Evolutionary conservation across 1,140 invertebrate species (phyloP), one percentile per base, ranked within the genome.

Genomic region (Saccostrea cuccullata): DNA sequence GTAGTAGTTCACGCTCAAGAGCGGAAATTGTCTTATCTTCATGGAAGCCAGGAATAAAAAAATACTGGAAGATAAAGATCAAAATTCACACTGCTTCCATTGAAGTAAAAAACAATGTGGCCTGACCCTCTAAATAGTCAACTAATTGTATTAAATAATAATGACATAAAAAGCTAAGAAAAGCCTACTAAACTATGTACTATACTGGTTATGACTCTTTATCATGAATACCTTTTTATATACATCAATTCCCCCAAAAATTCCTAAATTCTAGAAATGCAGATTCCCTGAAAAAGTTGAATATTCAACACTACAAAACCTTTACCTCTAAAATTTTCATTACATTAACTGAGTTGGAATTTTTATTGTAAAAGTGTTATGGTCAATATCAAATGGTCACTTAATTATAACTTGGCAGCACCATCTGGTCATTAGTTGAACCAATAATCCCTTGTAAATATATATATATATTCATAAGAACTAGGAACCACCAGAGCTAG

Each of bases 1-100:
- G 26, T 77, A 36, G 70, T 77, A 13, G 70, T 77, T 77, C 70
- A 77, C 70, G 26, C 70, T 77, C 30, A 30, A 30, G 23, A 77
- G 70, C 70, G 70, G 82, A 84, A 55, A 84, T 84, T 84, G 47
- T 26, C 40, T 56, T 55, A 84, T 55, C 82, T 40, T 40, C 30
- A 30, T 70, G 20, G 77, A 82, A 82, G 77, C 88, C 87, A 86
- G 86, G 82, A 67, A 86, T 36, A 89, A 86, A 26, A 85, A 82
- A 40, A 88, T 67, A 26, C 70, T 36, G 13, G 23, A 26, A 77
- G 70, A 77, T 77, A 77, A 77, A 30, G 70, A 77, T 77, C 23
- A 30, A 30, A 30, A 30, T 73, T 77, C 15, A 77, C 70, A 77
- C 70, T 77, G 70, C 70, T 30, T 8, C 70, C 26, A 30, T 77